Base-by-base conservation (phyloP, 2,888 invertebrate genomes). In the Dusona sp. region DNA sequence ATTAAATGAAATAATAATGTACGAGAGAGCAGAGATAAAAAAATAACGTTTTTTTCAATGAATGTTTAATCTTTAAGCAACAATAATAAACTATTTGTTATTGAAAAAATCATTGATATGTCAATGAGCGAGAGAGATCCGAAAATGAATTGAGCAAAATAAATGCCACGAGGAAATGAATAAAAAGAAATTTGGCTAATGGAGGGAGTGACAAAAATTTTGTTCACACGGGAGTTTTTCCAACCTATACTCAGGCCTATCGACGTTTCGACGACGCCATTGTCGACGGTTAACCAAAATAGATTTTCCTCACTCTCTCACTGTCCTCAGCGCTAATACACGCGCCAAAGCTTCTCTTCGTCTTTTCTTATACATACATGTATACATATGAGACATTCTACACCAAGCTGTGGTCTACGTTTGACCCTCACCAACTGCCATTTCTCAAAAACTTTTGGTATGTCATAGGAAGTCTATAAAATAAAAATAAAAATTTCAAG, bases 251-350 rank as follows among this genome's bases (percentile, higher is more conserved):
- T 38, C 67, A 67, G 57, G 81, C 33, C 87, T 88, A 90, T 89
- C 86, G 91, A 90, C 88, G 88, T 84, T 86, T 78, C 84, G 89
- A 86, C 88, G 90, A 87, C 90, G 89, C 88, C 87, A 87, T 85
- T 88, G 87, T 83, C 85, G 86, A 79, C 85, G 85, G 19, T 78
- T 70, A 57, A 70, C 65, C 45, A 84, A 89, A 91, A 91, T 91
- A 91, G 89, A 90, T 86, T 87, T 79, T 80, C 75, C 57, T 81
- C 83, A 38, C 57, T 45, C 74, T 64, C 73, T 51, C 84, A 61
- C 72, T 78, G 75, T 87, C 73, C 70, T 83, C 81, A 61, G 54
- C 81, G 83, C 68, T 84, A 73, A 77, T 73, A 74, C 80, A 73
- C 72, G 83, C 67, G 65, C 45, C 78, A 42, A 51, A 45, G 79